Percentiles rank a stretch among this genome's conserved stretches.
phyloP scores from a whole-genome alignment of 2,113 vertebrate genomes.

The Anguilla japonica region DNA sequence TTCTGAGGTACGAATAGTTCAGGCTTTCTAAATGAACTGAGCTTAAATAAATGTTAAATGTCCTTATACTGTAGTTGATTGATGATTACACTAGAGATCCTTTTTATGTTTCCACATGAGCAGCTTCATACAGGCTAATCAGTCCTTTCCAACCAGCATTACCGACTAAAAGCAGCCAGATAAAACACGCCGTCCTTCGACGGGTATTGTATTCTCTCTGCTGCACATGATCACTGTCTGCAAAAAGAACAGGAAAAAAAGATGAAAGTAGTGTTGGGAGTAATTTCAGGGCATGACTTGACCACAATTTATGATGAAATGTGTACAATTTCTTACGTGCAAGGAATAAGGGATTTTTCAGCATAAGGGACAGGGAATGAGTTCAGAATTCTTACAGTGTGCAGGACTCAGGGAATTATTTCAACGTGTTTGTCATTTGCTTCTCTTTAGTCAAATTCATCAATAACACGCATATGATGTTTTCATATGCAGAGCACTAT shows the following conservation, averaged over 20 bases:
- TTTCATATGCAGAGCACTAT: too few relatives aligned
- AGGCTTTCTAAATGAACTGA: background rate
- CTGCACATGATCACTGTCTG: background rate
- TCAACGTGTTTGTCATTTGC: too few relatives aligned
- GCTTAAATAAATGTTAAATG: background rate
- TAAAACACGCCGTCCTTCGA: background rate
- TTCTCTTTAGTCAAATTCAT: too few relatives aligned
- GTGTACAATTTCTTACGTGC: background rate
- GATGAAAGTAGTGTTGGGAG: background rate
- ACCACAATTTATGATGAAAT: background rate
- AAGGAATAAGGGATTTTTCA: background rate
- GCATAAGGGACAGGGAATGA: background rate
- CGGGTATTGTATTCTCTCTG: background rate
- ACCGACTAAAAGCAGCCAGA: background rate
- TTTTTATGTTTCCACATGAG: background rate
- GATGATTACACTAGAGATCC: background rate
- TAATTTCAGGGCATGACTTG: background rate
- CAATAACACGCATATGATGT: too few relatives aligned
- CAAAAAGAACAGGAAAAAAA: background rate
- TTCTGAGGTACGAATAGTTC: background rate
- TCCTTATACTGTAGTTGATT: background rate
- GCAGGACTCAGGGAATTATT: too few relatives aligned
- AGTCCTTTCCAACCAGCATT: background rate
- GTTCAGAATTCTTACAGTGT: background rate
- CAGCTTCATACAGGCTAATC: background rate